Evolutionary conservation across 2,888 invertebrate genomes (phyloP).

Genomic region (Scaptomyza polygonia): DNA sequence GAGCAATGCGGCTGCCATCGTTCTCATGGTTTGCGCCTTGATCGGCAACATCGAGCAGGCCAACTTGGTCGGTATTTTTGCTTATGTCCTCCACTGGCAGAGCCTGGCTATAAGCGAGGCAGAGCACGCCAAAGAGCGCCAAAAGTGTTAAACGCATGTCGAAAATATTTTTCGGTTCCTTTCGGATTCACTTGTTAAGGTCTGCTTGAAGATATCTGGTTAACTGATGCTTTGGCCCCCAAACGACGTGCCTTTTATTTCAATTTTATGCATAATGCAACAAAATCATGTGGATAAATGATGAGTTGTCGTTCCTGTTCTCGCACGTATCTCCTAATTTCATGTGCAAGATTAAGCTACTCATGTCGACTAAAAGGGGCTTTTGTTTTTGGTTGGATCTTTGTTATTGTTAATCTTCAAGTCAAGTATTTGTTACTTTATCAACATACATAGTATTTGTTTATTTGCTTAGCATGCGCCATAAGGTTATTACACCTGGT

Average conservation of each 20-base stretch:
- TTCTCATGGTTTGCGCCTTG: conserved; percentile 34
- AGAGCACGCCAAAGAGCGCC: conserved; percentile 49
- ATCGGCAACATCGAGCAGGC: conserved; percentile 48
- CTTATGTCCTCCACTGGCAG: conserved; percentile 17
- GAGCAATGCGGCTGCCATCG: neutral
- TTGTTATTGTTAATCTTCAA: conserved; percentile 3
- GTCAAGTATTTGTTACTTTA: conserved; percentile 27
- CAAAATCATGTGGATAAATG: conserved; percentile 5
- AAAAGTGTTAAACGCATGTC: conserved; percentile 60
- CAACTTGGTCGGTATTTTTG: conserved; percentile 8
- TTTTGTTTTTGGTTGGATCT: conserved; percentile 9
- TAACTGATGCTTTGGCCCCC: conserved; percentile 30
- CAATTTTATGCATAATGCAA: neutral
- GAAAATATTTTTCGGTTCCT: neutral
- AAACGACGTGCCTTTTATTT: conserved; percentile 35
- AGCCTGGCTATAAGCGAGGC: conserved; percentile 43
- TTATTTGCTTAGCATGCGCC: conserved; percentile 20
- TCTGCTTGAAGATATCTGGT: conserved; percentile 2
- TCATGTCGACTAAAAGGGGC: conserved; percentile 27
- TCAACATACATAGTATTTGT: conserved; percentile 20
- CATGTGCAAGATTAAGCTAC: neutral
- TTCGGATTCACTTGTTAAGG: conserved; percentile 5
- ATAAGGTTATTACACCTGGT: conserved; percentile 28
- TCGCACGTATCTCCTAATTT: conserved; percentile 35
- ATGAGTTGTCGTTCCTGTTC: conserved; percentile 38